Base-by-base conservation (phyloP, 1,140 invertebrate genomes). In the Cotesia chilonis region DNA sequence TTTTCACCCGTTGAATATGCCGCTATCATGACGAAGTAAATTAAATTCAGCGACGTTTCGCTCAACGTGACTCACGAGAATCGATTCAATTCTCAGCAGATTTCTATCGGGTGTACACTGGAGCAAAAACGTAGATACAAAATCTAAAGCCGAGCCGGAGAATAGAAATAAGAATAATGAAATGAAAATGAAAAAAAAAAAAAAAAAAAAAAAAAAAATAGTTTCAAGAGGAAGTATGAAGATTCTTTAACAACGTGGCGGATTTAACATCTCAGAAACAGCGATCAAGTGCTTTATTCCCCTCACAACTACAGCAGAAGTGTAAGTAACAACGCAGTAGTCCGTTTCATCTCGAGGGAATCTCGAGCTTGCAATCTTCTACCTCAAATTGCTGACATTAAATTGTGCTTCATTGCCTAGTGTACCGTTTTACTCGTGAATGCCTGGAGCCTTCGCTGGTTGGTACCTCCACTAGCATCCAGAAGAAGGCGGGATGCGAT, bases 41-140 rank as follows among this genome's bases (percentile, higher is more conserved):
- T 64, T 64, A 41, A 64, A 41, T 64, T 64, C 35, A n/a, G n/a
- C 20, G 7, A n/a, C 17, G 9, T 20, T 51, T 66, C 35, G 10
- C 38, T 51, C 38, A 51, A 51, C 17, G 38, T 66, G 64, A 66
- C 64, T 51, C 38, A 7, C 14, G 14, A 14, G 7, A 37, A 51
- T 52, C n/a, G 36, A 64, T 66, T 51, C 41, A 66, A 66, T 66
- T 66, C 64, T 66, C 64, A 66, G 41, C 64, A 66, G 64, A 66
- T 66, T 66, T 66, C 51, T 66, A 66, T 66, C 64, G n/a, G 9
- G 61, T 38, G 12, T 64, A 64, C 17, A 66, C 2, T 20, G 47
- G 51, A 28, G 17, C 41, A 36, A 37, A n/a, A 66, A 38, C 36
- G n/a, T 12, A 41, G 36, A 9, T 7, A 17, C 61, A 9, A 4